Base-by-base conservation (phyloP, 2,888 invertebrate genomes). In the Yponomeuta malinellus region DNA sequence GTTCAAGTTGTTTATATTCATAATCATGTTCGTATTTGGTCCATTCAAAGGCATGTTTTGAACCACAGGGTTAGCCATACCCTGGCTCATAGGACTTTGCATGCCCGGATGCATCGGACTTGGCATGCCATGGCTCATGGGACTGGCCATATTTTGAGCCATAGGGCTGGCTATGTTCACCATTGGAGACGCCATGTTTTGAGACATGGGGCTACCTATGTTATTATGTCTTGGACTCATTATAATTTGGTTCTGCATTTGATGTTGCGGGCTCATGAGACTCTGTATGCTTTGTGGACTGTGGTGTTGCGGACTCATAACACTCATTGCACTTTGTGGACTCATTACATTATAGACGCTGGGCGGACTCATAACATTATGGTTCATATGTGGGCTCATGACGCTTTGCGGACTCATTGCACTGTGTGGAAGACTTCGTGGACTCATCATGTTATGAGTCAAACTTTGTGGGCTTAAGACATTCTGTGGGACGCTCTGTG, bases 211-310 rank as follows among this genome's bases (percentile, higher is more conserved):
- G 72, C 81, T 82, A 9, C 85, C 85, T 3, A 88, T 82, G 71
- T 88, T 88, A 67, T 85, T 87, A 71, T 88, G 87, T 63, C 88
- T 80, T 33, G 89, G 89, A 74, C 92, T 92, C 92, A 92, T 91
- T 80, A 88, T 86, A 73, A 91, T 88, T 77, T 90, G 91, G 74
- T 85, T 90, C 1, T 90, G 79, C 86, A 90, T 89, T 77, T 89
- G 71, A n/a, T 71, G 71, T 52, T 71, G 91, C 15, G 91, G 91
- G 73, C 91, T 91, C 89, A 90, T 85, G 10, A 90, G 74, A 68
- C 88, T 89, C 73, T 88, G 90, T 84, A 90, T 89, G 71, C 89
- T 91, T 76, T 90, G 90, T 1, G 92, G 91, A 72, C 91, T 92
- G 64, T 89, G 90, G 72, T 92, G 89, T 75, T 88, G 90, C 4